Percentiles rank a stretch among this genome's conserved stretches.
Evolutionary conservation across 2,113 vertebrate species (phyloP).

Genomic region (Protobothrops mucrosquamatus): DNA sequence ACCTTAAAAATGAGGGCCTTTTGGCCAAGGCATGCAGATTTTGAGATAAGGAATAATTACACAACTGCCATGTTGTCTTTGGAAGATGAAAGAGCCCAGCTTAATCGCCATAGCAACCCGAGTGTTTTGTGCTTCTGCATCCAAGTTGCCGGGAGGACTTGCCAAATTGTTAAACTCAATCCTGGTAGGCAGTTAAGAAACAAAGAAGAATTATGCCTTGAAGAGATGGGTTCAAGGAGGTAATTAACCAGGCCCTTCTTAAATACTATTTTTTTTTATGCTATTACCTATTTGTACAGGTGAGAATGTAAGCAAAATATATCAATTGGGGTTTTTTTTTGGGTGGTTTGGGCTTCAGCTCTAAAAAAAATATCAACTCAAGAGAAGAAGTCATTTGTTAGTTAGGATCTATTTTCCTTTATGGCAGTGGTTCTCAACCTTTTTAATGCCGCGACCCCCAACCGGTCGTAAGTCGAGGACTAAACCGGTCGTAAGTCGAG

Average conservation of each 20-base stretch:
- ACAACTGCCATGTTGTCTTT: not conserved
- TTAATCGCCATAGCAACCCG: slow-evolving; percentile 42
- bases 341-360: not conserved
- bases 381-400: not conserved
- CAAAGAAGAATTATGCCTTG: not conserved
- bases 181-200: not conserved
- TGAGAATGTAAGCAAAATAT: not conserved
- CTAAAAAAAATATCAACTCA: not conserved
- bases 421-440: no score
- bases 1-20: not conserved
- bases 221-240: not conserved
- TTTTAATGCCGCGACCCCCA: no score
- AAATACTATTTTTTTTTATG: not conserved
- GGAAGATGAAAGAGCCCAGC: not conserved
- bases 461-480: no score
- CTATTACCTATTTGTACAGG: not conserved
- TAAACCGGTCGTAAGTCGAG: no score
- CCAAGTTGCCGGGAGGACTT: not conserved
- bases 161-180: not conserved
- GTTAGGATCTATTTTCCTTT: not conserved
- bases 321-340: not conserved
- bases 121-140: slow-evolving; percentile 6
- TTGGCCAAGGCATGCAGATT: not conserved
- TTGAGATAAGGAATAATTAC: not conserved
- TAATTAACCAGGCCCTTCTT: not conserved